Conservation (phyloP, 2,797 vertebrate species). For the Sus cebifrons region DNA sequence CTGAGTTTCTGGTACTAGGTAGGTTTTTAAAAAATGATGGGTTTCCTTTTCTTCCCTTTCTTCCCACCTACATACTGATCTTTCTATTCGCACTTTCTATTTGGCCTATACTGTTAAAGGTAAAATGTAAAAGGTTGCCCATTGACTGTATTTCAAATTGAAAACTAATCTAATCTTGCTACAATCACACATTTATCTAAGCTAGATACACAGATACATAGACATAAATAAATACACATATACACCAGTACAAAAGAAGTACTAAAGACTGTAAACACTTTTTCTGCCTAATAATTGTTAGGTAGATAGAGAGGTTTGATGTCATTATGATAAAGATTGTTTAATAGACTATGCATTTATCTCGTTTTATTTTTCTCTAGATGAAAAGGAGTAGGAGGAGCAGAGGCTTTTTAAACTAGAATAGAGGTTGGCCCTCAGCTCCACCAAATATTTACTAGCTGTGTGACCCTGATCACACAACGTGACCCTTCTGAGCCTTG, state of each 20-base stretch:
- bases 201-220: neutral
- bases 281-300: neutral
- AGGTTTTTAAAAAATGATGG: neutral
- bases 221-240: neutral
- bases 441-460: neutral
- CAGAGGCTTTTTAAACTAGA: slow-evolving; percentile 32
- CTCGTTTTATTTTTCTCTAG: slow-evolving; percentile 10
- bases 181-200: neutral
- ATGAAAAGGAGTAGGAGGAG: neutral
- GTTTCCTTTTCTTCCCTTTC: neutral
- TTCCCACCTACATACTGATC: neutral
- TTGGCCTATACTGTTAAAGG: neutral
- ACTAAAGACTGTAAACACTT: neutral
- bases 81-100: neutral
- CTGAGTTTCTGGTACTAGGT: neutral
- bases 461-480: neutral
- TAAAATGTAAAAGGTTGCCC: neutral
- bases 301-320: neutral
- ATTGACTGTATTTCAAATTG: slow-evolving; percentile 39
- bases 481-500: neutral
- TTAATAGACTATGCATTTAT: neutral
- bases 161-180: slow-evolving; percentile 12
- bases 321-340: neutral
- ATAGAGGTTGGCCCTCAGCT: neutral
- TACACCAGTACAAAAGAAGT: neutral